Evolutionary conservation across 2,888 invertebrate genomes (phyloP).

Genomic region (Drosophila recens): DNA sequence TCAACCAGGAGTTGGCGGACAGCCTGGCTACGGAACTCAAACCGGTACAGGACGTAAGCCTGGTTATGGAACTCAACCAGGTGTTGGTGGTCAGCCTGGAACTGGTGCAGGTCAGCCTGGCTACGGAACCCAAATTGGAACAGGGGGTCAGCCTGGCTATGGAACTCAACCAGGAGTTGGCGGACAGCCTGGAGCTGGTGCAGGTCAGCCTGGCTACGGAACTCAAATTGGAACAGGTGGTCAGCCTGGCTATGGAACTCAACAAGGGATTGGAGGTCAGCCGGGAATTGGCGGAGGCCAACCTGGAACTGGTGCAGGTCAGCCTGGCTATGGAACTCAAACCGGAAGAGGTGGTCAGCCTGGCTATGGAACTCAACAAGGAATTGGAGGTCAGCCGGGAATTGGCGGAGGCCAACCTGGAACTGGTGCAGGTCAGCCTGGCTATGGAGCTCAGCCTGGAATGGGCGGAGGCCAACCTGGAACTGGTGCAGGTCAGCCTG

Average conservation of each 20-base stretch:
- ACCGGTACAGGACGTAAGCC: constrained; percentile 25
- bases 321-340: constrained; percentile 4
- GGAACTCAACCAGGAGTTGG: constrained; percentile 16
- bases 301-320: background rate
- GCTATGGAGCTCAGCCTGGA: constrained; percentile 15
- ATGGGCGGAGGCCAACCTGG: constrained; percentile 16
- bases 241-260: constrained; percentile 30
- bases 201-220: background rate
- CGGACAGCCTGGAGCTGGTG: constrained; percentile 5
- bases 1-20: constrained; percentile 19
- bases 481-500: background rate
- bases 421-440: constrained; percentile 20
- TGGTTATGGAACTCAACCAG: constrained; percentile 1
- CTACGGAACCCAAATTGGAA: constrained; percentile 23
- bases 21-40: constrained; percentile 14
- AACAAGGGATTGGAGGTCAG: constrained; percentile 16
- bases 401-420: constrained; percentile 12
- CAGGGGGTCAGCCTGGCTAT: constrained; percentile 18
- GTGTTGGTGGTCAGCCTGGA: constrained; percentile 20
- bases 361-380: constrained; percentile 10
- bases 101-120: constrained; percentile 7
- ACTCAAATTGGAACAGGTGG: constrained; percentile 8
- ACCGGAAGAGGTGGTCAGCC: constrained; percentile 24
- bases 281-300: background rate
- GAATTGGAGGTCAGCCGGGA: constrained; percentile 18